These are phyloP conservation scores for Chamaea fasciata DNA, from an alignment of 2,113 vertebrate species.

Conservation along the genomic window DNA sequence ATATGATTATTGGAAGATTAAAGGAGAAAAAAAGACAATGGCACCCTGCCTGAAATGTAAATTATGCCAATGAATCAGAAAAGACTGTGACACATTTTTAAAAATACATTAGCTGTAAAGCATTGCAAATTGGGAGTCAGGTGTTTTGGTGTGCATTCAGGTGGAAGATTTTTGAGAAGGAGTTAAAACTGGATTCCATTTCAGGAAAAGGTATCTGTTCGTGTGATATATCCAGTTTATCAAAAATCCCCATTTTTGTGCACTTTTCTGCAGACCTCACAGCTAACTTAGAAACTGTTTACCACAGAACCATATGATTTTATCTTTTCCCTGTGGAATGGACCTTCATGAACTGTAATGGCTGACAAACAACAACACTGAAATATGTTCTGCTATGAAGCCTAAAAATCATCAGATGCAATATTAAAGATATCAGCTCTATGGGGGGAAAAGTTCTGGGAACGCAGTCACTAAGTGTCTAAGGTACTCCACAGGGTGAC, in stretches of 20 bases:
- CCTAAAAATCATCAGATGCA: not conserved
- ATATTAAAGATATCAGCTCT: not conserved
- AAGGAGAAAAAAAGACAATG: slow-evolving; percentile 44
- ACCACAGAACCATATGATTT: not conserved
- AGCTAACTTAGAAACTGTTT: not conserved
- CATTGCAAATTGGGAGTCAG: not conserved
- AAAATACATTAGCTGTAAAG: slow-evolving; percentile 4
- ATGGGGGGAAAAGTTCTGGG: not conserved
- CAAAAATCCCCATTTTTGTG: not conserved
- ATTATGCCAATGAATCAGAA: slow-evolving; percentile 22
- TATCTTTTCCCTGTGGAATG: not conserved
- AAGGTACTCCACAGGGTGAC: not conserved
- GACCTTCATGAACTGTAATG: fast-evolving
- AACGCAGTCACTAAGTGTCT: not conserved
- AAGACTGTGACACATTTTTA: not conserved
- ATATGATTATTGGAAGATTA: slow-evolving; percentile 54
- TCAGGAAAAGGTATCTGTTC: not conserved
- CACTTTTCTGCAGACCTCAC: not conserved
- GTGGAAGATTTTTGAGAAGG: not conserved
- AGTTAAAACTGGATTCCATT: not conserved
- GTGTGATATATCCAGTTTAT: not conserved
- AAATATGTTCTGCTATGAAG: not conserved
- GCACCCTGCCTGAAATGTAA: not conserved
- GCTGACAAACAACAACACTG: not conserved
- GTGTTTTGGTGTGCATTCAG: not conserved